Percentiles rank a stretch among this genome's conserved stretches.
Evolutionary conservation across 2,888 invertebrate species (phyloP).

Genomic region (Stenurella melanura): DNA sequence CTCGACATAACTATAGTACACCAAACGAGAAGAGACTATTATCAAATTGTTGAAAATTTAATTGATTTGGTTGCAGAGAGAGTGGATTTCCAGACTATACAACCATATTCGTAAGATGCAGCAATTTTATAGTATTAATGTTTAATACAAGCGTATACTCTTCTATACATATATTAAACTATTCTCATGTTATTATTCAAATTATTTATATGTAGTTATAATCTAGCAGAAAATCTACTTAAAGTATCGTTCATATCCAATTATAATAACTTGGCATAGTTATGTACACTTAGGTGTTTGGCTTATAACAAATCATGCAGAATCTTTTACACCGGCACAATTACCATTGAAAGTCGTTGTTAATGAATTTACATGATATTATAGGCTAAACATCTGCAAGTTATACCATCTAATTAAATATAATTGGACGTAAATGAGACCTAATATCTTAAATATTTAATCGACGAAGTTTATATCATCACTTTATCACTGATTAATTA

Average conservation of each 20-base stretch:
- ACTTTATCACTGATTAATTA: not conserved
- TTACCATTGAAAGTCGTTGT: not conserved
- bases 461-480: not conserved
- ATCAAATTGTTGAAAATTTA: too few species aligned
- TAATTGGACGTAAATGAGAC: not conserved
- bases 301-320: not conserved
- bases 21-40: too few species aligned
- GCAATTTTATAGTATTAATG: too few species aligned
- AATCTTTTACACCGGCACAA: not conserved
- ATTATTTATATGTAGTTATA: too few species aligned
- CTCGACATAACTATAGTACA: too few species aligned
- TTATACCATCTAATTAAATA: not conserved
- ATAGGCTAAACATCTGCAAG: not conserved
- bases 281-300: not conserved
- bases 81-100: too few species aligned
- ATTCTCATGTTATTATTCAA: too few species aligned
- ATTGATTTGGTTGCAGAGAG: too few species aligned
- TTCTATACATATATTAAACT: too few species aligned
- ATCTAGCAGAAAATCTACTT: not conserved
- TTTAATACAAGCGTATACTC: too few species aligned
- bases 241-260: not conserved
- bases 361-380: not conserved
- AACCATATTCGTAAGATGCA: too few species aligned
- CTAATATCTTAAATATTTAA: not conserved
- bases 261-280: not conserved